Conservation (phyloP, 2,113 vertebrate genomes). For the Petaurus breviceps region DNA sequence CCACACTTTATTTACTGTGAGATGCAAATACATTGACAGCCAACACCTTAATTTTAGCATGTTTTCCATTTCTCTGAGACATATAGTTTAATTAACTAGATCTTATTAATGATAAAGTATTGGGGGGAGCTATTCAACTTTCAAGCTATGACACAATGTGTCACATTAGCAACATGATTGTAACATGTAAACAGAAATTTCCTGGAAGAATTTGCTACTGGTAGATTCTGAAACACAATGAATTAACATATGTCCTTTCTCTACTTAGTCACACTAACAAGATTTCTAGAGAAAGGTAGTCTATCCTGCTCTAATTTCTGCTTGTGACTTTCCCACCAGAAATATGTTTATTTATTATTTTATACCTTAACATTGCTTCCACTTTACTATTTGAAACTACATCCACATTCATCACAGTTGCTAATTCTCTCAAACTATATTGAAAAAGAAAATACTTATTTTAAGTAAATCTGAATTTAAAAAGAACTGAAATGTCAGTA, state of each 20-base stretch:
- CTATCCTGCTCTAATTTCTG: neutral
- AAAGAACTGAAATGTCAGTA: neutral
- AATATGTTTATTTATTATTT: neutral
- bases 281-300: neutral
- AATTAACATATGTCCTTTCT: slow-evolving; percentile 22
- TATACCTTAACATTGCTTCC: neutral
- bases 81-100: neutral
- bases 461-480: neutral
- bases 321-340: neutral
- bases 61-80: slow-evolving; percentile 7
- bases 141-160: neutral
- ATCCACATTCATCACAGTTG: neutral
- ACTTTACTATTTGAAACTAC: neutral
- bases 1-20: neutral
- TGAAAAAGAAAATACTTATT: neutral
- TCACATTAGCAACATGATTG: neutral
- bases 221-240: neutral
- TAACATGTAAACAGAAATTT: neutral
- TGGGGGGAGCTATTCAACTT: neutral
- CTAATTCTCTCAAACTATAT: neutral
- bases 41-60: neutral
- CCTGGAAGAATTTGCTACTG: neutral
- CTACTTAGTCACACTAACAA: neutral
- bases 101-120: neutral
- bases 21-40: neutral